Percentiles rank a stretch among this genome's conserved stretches.
These are phyloP conservation scores for Leucophora obtusa DNA, from an alignment of 2,888 invertebrate genomes.

Conservation along the genomic window DNA sequence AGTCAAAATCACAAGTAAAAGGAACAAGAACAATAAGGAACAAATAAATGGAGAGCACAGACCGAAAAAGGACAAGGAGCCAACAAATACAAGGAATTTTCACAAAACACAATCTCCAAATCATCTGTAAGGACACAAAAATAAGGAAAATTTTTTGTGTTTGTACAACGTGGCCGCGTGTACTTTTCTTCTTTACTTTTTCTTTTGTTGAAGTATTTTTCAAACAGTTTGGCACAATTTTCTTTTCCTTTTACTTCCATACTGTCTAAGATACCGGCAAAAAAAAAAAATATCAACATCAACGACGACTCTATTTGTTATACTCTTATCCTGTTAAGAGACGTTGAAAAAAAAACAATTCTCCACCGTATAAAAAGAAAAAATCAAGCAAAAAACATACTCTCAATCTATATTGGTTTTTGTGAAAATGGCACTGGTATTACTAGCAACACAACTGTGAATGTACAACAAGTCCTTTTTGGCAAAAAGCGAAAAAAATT, in stretches of 20 bases:
- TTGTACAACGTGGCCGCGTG: conserved; percentile 62
- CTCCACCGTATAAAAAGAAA: conserved; percentile 42
- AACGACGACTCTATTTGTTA: conserved; percentile 38
- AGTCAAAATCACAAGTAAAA: conserved; percentile 64
- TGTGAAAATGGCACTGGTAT: conserved; percentile 40
- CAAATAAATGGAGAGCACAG: not conserved
- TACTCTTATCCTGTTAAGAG: conserved; percentile 61
- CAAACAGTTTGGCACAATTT: conserved; percentile 62
- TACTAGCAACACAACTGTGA: conserved; percentile 21
- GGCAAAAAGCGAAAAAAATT: conserved; percentile 24
- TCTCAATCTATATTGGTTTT: conserved; percentile 54
- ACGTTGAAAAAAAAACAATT: conserved; percentile 45
- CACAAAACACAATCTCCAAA: conserved; percentile 24
- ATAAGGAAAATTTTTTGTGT: conserved; percentile 5
- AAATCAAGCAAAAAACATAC: conserved; percentile 42
- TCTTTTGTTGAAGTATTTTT: conserved; percentile 20
- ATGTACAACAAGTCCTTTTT: conserved; percentile 61
- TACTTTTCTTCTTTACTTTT: conserved; percentile 55
- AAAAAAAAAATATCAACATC: conserved; percentile 19
- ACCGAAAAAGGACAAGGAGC: not conserved
- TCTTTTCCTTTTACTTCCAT: conserved; percentile 23
- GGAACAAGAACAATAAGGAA: conserved; percentile 43
- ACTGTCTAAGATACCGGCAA: conserved; percentile 53
- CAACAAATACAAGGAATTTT: not conserved
- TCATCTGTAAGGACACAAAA: conserved; percentile 7